These are phyloP conservation scores for Mesorhabditis spiculigera DNA, from an alignment of 2,888 invertebrate genomes.

Conservation along the genomic window DNA sequence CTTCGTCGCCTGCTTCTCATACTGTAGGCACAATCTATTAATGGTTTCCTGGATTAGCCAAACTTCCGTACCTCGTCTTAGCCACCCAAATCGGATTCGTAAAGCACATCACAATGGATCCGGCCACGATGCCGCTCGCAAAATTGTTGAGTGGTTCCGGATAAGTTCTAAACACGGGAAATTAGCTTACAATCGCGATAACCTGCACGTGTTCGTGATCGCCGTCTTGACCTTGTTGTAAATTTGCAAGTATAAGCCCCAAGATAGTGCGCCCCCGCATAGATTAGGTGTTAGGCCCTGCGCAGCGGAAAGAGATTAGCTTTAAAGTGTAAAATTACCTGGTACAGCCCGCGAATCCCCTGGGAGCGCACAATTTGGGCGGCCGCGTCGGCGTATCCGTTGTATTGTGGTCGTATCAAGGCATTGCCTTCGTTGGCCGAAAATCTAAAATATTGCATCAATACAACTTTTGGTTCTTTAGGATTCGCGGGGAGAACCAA, in stretches of 20 bases:
- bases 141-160: slow-evolving; percentile 74
- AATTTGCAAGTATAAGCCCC: slow-evolving; percentile 98
- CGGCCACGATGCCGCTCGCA: slow-evolving; percentile 39
- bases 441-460: slow-evolving; percentile 54
- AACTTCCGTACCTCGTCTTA: slow-evolving; percentile 73
- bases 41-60: not conserved
- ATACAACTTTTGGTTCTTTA: not conserved
- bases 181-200: not conserved
- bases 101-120: slow-evolving; percentile 67
- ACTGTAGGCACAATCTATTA: slow-evolving; percentile 79
- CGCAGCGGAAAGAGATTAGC: not conserved
- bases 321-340: slow-evolving; percentile 56
- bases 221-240: slow-evolving; percentile 65
- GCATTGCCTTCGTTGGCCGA: slow-evolving; percentile 87
- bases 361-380: slow-evolving; percentile 77
- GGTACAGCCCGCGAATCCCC: slow-evolving; percentile 78
- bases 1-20: slow-evolving; percentile 63
- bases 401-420: slow-evolving; percentile 79
- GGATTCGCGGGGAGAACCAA: not conserved
- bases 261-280: slow-evolving; percentile 91
- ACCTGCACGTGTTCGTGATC: not conserved
- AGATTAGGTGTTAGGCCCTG: slow-evolving; percentile 92
- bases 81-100: slow-evolving; percentile 99
- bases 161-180: slow-evolving; percentile 25
- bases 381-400: slow-evolving; percentile 68